phyloP scores from a whole-genome alignment of 1,140 invertebrate species.

The Macrocentrus cingulum region DNA sequence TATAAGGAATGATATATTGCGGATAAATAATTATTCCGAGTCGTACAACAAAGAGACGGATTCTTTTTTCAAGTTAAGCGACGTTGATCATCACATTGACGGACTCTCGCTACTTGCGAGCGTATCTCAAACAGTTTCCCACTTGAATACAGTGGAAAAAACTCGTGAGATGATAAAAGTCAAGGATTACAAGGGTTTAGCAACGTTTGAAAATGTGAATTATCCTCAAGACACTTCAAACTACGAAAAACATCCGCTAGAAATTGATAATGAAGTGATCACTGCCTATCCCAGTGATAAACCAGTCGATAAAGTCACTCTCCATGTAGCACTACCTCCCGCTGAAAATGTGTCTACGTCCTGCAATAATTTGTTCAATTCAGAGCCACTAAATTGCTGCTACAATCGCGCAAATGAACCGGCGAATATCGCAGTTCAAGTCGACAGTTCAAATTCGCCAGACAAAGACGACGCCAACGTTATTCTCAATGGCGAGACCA shows the following conservation, averaged over 20 bases:
- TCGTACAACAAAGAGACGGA: slow-evolving; percentile 1
- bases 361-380: slow-evolving; percentile 9
- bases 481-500: slow-evolving; percentile 54
- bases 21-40: slow-evolving; percentile 8
- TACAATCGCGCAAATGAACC: not conserved
- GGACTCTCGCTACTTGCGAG: slow-evolving; percentile 51
- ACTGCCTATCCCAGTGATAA: slow-evolving; percentile 43
- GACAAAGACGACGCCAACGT: slow-evolving; percentile 50
- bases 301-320: slow-evolving; percentile 42
- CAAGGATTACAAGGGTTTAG: slow-evolving; percentile 39
- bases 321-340: slow-evolving; percentile 46
- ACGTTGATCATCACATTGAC: slow-evolving; percentile 46
- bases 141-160: slow-evolving; percentile 11
- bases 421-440: not conserved
- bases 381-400: not conserved
- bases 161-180: slow-evolving; percentile 43
- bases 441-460: slow-evolving; percentile 31
- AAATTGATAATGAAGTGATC: slow-evolving; percentile 35
- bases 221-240: slow-evolving; percentile 20
- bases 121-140: slow-evolving; percentile 43
- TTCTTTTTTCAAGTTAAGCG: slow-evolving; percentile 23
- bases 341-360: slow-evolving; percentile 27
- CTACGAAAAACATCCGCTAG: slow-evolving; percentile 15
- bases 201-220: slow-evolving; percentile 27
- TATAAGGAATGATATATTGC: slow-evolving; percentile 3